Base-by-base conservation (phyloP, 2,888 invertebrate genomes). In the Creontiades dilutus region DNA sequence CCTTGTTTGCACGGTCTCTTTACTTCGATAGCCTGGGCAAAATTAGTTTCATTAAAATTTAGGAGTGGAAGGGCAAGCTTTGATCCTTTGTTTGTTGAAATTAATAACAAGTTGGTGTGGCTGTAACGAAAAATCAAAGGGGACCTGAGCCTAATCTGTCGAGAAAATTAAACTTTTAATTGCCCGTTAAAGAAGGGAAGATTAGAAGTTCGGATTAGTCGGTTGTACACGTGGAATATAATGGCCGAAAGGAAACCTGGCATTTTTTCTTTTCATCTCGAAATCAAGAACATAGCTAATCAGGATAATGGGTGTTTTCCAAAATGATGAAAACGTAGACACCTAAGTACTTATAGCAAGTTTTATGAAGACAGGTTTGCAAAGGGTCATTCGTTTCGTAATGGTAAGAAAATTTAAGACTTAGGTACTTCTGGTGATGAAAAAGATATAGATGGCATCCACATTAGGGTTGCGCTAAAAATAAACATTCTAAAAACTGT, bases 11-110 rank as follows among this genome's bases (percentile, higher is more conserved):
- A 86, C 61, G 85, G 85, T 86, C 85, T 68, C 86, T 86, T 47
- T 48, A 86, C 75, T 75, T 86, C 86, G 86, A 86, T 75, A 68
- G 86, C 75, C 46, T 19, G 19, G 16, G 75, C 68, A 76, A 85
- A 86, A 86, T 86, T 86, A 86, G 86, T 86, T 86, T 86, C 86
- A 75, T 86, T 75, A 75, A 86, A 86, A 86, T 86, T 86, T 86
- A 86, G 75, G 75, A 86, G 68, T 48, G 76, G 86, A 86, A 19
- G 85, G 46, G 85, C 61, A 11, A 37, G 46, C 86, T 86, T 86
- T 86, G 86, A 86, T 86, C 86, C 86, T 86, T 86, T 86, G 86
- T 86, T 86, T 86, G 86, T 46, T 75, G 68, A 86, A 86, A 86
- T 86, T 86, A 86, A 86, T 86, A 86, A 37, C 86, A 75, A 86